Evolutionary conservation across 1,140 invertebrate genomes (phyloP).

Genomic region (Calephelis virginiensis): DNA sequence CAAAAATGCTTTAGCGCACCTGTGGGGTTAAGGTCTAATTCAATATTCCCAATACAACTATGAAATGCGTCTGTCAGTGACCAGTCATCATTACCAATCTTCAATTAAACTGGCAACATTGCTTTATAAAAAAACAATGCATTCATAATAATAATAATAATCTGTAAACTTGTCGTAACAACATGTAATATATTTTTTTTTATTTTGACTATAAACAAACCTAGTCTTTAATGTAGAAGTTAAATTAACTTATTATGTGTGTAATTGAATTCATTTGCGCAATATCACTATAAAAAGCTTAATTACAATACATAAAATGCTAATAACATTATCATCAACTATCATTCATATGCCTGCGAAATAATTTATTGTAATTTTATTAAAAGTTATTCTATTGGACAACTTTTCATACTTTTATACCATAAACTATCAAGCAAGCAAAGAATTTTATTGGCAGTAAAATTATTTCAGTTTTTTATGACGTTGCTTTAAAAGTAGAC

Average conservation of each 20-base stretch:
- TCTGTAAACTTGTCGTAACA: constrained; percentile 66
- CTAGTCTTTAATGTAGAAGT: background rate
- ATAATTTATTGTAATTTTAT: too few species aligned
- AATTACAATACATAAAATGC: too few species aligned
- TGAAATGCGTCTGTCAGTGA: constrained; percentile 53
- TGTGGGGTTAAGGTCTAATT: constrained; percentile 19
- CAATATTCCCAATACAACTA: constrained; percentile 46
- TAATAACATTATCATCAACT: too few species aligned
- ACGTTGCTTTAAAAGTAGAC: too few species aligned
- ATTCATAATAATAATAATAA: constrained; percentile 44
- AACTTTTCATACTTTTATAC: too few species aligned
- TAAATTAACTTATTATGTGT: background rate
- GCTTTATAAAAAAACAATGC: constrained; percentile 60
- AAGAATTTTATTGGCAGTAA: too few species aligned
- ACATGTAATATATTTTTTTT: constrained; percentile 2
- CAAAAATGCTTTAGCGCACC: background rate
- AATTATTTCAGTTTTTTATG: too few species aligned
- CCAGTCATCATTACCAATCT: constrained; percentile 61
- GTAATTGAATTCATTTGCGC: constrained; percentile 8
- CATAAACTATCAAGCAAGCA: too few species aligned
- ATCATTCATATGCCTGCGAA: too few species aligned
- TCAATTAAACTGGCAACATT: constrained; percentile 59
- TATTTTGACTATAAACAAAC: background rate
- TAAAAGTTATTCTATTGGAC: too few species aligned
- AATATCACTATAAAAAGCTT: background rate